Evolutionary conservation across 2,888 invertebrate species (phyloP).

Genomic region (Liopterus haemorrhoidalis): DNA sequence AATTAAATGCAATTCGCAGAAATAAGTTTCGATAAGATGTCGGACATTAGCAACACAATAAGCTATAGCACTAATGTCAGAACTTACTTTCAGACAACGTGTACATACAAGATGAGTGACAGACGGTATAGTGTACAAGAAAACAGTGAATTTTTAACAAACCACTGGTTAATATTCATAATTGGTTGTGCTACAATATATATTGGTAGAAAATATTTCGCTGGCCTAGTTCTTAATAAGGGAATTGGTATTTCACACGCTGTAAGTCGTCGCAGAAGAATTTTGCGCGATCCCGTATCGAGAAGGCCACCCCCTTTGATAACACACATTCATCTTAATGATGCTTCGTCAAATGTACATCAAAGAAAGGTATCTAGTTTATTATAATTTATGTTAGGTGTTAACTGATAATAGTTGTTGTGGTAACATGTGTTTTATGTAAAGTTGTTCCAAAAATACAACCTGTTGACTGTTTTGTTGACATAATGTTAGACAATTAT

Average conservation of each 20-base stretch:
- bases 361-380: no score
- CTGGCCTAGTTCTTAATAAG: constrained; percentile 19
- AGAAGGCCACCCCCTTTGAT: constrained; percentile 19
- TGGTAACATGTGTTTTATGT: no score
- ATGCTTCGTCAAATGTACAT: no score
- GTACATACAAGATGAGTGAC: constrained; percentile 23
- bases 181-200: constrained; percentile 19
- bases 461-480: no score
- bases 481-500: no score
- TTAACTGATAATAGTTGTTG: no score
- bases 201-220: constrained; percentile 21
- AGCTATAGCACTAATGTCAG: constrained; percentile 14
- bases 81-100: constrained; percentile 21
- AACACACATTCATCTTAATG: constrained; percentile 17
- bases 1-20: constrained; percentile 13
- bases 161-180: constrained; percentile 19
- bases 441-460: no score
- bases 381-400: no score
- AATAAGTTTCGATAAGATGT: constrained; percentile 17
- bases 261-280: constrained; percentile 22
- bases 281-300: constrained; percentile 18
- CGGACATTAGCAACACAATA: constrained; percentile 5
- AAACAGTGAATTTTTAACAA: constrained; percentile 17
- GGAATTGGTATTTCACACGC: constrained; percentile 21
- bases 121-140: constrained; percentile 20